Conservation (phyloP, 2,888 invertebrate genomes). For the Cephus pulcher region DNA sequence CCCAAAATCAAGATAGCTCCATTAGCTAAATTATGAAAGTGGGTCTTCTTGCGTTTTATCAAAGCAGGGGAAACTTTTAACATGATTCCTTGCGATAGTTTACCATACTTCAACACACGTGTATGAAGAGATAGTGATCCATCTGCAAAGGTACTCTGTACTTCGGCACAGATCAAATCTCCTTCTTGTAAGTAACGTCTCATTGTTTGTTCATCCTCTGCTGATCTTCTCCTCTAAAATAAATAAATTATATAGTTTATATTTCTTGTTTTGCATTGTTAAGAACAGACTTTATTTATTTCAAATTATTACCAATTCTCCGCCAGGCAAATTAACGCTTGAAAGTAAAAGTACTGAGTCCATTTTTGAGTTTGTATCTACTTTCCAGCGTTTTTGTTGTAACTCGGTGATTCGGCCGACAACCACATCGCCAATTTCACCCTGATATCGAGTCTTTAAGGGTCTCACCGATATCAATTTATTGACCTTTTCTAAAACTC, state of each 20-base stretch:
- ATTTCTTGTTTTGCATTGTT: background rate
- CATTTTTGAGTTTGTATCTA: slow-evolving; percentile 90
- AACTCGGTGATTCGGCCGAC: slow-evolving; percentile 95
- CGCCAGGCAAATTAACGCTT: slow-evolving; percentile 97
- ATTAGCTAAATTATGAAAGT: slow-evolving; percentile 93
- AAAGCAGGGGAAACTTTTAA: slow-evolving; percentile 92
- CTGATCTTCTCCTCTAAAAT: slow-evolving; percentile 83
- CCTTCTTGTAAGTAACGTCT: slow-evolving; percentile 93
- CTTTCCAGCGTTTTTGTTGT: slow-evolving; percentile 94
- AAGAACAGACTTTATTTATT: background rate
- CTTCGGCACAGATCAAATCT: slow-evolving; percentile 97
- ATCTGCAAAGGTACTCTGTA: slow-evolving; percentile 92
- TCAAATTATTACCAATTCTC: slow-evolving; percentile 80
- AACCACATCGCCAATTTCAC: slow-evolving; percentile 97
- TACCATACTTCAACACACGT: slow-evolving; percentile 96
- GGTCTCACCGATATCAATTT: slow-evolving; percentile 93
- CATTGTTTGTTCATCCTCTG: slow-evolving; percentile 99
- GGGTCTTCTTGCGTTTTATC: slow-evolving; percentile 92
- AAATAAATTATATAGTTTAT: slow-evolving; percentile 16
- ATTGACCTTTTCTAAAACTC: slow-evolving; percentile 93
- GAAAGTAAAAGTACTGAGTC: slow-evolving; percentile 90
- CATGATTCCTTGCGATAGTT: slow-evolving; percentile 90
- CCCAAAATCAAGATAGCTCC: slow-evolving; percentile 95
- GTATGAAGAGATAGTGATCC: slow-evolving; percentile 95
- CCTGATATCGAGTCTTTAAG: slow-evolving; percentile 89